A percentile compares a stretch with the other conserved stretches of the same genome.
phyloP scores from a whole-genome alignment of 2,113 vertebrate genomes.

The Coregonus clupeaformis region DNA sequence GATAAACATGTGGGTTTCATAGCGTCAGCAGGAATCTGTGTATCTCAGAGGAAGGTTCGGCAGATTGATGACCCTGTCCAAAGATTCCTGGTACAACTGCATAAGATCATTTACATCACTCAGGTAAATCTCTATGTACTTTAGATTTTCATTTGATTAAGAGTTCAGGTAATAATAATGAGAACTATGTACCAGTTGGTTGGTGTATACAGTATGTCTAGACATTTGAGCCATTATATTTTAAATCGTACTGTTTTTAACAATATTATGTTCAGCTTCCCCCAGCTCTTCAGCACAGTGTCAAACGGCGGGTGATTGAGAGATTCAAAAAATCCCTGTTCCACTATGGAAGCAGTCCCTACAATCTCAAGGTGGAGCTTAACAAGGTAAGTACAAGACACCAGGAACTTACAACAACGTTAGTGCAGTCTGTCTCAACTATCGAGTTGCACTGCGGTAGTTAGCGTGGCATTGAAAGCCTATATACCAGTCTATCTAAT shows the following conservation, averaged over 20 bases:
- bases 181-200: background rate
- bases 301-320: slow-evolving; percentile 79
- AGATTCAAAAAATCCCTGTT: slow-evolving; percentile 91
- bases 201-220: too few species aligned
- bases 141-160: background rate
- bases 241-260: background rate
- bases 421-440: background rate
- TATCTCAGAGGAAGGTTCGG: slow-evolving; percentile 85
- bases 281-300: slow-evolving; percentile 76
- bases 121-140: slow-evolving; percentile 71
- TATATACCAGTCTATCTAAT: too few species aligned
- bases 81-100: slow-evolving; percentile 85
- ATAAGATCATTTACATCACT: slow-evolving; percentile 89
- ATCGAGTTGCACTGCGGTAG: too few species aligned
- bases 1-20: slow-evolving; percentile 7
- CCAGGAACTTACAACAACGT: too few species aligned
- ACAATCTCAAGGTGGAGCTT: slow-evolving; percentile 84
- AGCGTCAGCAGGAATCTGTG: slow-evolving; percentile 81
- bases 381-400: slow-evolving; percentile 75
- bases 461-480: too few species aligned
- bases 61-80: slow-evolving; percentile 90
- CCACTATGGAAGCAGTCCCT: slow-evolving; percentile 79
- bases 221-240: too few species aligned
- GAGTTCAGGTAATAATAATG: background rate
- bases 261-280: slow-evolving; percentile 75